phyloP scores from a whole-genome alignment of 2,797 vertebrate genomes.

The Tenualosa ilisha region DNA sequence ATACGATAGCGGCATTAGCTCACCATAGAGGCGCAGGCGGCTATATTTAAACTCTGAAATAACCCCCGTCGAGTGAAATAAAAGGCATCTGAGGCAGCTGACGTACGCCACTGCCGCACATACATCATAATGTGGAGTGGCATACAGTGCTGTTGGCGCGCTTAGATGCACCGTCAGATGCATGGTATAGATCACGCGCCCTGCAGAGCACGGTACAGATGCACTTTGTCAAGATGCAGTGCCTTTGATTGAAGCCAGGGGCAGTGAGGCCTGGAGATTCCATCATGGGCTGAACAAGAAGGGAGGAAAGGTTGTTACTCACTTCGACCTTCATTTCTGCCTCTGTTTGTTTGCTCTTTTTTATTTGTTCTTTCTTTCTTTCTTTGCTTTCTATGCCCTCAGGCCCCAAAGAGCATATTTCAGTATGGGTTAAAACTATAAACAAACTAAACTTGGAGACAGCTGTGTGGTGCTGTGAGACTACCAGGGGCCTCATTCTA shows the following conservation, averaged over 20 bases:
- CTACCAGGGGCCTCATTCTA: neutral
- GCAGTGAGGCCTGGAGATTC: neutral
- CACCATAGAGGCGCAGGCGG: slow-evolving; percentile 19
- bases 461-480: neutral
- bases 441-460: neutral
- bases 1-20: slow-evolving; percentile 32
- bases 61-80: slow-evolving; percentile 25
- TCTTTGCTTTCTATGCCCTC: neutral
- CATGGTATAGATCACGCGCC: neutral
- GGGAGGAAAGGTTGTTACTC: neutral
- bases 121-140: neutral
- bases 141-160: neutral
- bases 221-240: neutral
- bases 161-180: neutral
- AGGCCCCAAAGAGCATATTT: neutral
- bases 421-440: neutral
- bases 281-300: neutral
- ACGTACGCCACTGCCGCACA: slow-evolving; percentile 1
- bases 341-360: neutral
- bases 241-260: neutral
- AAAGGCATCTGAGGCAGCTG: slow-evolving; percentile 30
- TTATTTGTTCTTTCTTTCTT: neutral
- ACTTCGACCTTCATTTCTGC: neutral
- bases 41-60: slow-evolving; percentile 42
- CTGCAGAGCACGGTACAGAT: neutral